Base-by-base conservation (phyloP, 2,113 vertebrate genomes). In the Cyprinodon tularosa region DNA sequence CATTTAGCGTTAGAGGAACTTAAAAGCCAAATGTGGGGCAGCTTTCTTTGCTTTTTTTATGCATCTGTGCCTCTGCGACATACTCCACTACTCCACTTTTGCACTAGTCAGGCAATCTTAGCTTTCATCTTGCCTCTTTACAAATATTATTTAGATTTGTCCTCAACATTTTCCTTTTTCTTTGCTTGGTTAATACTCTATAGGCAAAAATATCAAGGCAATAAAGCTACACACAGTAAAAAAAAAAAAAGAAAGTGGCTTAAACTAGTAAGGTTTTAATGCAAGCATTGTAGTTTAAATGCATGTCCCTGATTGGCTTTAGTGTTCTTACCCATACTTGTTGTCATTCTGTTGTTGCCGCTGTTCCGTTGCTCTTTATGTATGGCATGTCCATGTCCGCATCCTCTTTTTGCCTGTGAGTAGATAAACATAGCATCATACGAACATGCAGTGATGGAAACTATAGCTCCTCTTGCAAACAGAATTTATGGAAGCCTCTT, bases 21-120 rank as follows among this genome's bases (percentile, higher is more conserved):
- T 86, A 80, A 89, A 84, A 91, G 90, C 85, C 83, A 82, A 90
- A 93, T 88, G 82, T 90, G 88, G 90, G 89, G 72, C 90, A 91
- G 81, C 76, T 80, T 42, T 89, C 77, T 62, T 53, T 44, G 70
- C 78, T 84, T 66, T 48, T 73, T 59, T 74, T 59, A 59, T 86
- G 86, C 87, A 85, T 92, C 87, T 89, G 77, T 82, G 85, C 88
- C 70, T 90, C 82, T 67, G 76, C 76, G 83, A 82, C 86, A 85
- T 86, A 86, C 84, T 84, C 84, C 77, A 81, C 74, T 84, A 82
- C 81, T 90, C 85, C 86, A 86, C 84, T 84, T 84, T 72, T 80
- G 38, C 13, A 59, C 38, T 9, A 15, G 17, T n/a, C 50, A 57
- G 50, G 44, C n/a, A 29, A 3, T 29, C 40, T 22, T 2, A 22